phyloP scores from a whole-genome alignment of 2,113 vertebrate genomes.

The Condylura cristata region DNA sequence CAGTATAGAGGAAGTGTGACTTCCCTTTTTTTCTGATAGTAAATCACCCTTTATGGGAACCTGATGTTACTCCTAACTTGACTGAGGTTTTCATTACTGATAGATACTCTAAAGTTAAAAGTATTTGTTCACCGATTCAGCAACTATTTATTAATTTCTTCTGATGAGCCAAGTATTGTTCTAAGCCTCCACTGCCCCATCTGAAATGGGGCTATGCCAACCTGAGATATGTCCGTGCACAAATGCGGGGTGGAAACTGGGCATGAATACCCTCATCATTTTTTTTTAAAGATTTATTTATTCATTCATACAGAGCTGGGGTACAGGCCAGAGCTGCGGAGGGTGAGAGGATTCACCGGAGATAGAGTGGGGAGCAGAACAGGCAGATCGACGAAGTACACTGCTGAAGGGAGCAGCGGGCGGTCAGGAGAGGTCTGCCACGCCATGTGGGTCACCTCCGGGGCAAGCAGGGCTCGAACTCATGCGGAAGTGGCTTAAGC shows the following conservation, averaged over 20 bases:
- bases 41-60: conserved; percentile 56
- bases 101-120: not conserved
- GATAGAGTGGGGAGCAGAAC: too few species aligned
- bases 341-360: too few species aligned
- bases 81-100: conserved; percentile 23
- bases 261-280: not conserved
- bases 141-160: not conserved
- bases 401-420: too few species aligned
- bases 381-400: too few species aligned
- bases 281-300: too few species aligned
- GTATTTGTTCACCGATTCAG: not conserved
- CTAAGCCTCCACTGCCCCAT: not conserved
- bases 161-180: not conserved
- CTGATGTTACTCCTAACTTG: conserved; percentile 47
- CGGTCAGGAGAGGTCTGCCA: too few species aligned
- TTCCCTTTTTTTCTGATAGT: conserved; percentile 13
- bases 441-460: too few species aligned
- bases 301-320: too few species aligned
- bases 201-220: not conserved
- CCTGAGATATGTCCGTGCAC: not conserved
- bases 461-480: too few species aligned
- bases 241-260: not conserved
- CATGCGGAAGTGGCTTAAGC: too few species aligned
- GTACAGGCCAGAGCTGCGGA: too few species aligned
- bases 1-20: conserved; percentile 49